These are phyloP conservation scores for Salticus scenicus DNA, from an alignment of 2,888 invertebrate species.

Conservation along the genomic window DNA sequence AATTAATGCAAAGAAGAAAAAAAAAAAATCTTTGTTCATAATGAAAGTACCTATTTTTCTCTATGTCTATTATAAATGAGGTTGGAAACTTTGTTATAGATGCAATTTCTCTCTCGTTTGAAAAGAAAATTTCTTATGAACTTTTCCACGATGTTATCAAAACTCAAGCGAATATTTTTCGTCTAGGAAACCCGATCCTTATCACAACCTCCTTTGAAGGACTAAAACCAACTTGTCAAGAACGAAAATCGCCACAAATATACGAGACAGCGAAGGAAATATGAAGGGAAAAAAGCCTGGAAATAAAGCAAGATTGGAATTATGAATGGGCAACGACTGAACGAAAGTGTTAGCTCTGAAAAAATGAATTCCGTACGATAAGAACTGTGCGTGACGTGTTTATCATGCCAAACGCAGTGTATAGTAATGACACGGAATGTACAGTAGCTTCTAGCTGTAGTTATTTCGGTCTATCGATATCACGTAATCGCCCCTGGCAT, in stretches of 20 bases:
- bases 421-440: conserved; percentile 14
- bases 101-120: too few species aligned
- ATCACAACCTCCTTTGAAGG: background rate
- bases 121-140: too few species aligned
- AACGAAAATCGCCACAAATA: background rate
- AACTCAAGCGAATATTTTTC: too few species aligned
- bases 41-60: too few species aligned
- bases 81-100: too few species aligned
- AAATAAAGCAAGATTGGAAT: background rate
- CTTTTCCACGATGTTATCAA: too few species aligned
- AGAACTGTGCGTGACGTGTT: conserved; percentile 20
- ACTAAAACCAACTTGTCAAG: background rate
- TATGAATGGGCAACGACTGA: conserved; percentile 2
- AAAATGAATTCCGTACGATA: conserved; percentile 33
- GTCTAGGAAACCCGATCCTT: background rate
- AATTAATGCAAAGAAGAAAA: too few species aligned
- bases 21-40: too few species aligned
- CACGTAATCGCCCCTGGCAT: background rate
- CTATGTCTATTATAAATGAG: too few species aligned
- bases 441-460: background rate
- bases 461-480: background rate
- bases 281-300: background rate
- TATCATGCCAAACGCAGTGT: conserved; percentile 13
- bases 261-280: background rate
- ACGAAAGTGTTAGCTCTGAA: conserved; percentile 3